Evolutionary conservation across 2,888 invertebrate genomes (phyloP), one percentile per base, ranked within the genome.

Genomic region (Lathronympha strigana): DNA sequence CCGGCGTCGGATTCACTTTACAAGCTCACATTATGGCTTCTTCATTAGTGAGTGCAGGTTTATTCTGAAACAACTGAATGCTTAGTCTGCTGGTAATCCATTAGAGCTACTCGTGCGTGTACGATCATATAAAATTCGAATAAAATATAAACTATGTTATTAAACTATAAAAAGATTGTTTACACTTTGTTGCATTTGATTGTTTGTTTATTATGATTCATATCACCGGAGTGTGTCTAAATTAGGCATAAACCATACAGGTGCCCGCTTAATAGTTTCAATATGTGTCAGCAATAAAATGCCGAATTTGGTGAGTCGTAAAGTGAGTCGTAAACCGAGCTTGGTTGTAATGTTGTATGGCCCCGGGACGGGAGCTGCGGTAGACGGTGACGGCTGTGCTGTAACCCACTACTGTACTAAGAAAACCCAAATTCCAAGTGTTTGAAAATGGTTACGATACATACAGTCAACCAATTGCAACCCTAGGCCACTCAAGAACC

Each of bases 1-100:
- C 50, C n/a, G n/a, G n/a, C 8, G 51, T 33, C 11, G 33, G 33
- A 53, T 36, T 53, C 51, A 31, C 50, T 50, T 19, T 53, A 36
- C 51, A 21, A 36, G 36, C 9, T 21, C 8, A 13, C 33, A 21
- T n/a, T 47, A 53, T 21, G 51, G 50, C 17, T 50, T 49, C 31
- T 31, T 53, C 19, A 17, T 53, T 53, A 36, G 51, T 28, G 4
- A 40, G 17, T 40, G 2, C 1, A 40, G 4, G 17, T 6, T 2
- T 40, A 38, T 38, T 38, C n/a, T 1, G 9, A 4, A 2, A n/a
- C 4, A n/a, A 2, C n/a, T 38, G 1, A 38, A 38, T 38, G n/a
- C n/a, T 13, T 40, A 5, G n/a, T 15, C 1, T 40, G 5, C 0
- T 40, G 5, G 15, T 8, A 1, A 15, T 15, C 15, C 15, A 15